Conservation (phyloP, 2,888 invertebrate species). For the Chloroclystis v-ata region DNA sequence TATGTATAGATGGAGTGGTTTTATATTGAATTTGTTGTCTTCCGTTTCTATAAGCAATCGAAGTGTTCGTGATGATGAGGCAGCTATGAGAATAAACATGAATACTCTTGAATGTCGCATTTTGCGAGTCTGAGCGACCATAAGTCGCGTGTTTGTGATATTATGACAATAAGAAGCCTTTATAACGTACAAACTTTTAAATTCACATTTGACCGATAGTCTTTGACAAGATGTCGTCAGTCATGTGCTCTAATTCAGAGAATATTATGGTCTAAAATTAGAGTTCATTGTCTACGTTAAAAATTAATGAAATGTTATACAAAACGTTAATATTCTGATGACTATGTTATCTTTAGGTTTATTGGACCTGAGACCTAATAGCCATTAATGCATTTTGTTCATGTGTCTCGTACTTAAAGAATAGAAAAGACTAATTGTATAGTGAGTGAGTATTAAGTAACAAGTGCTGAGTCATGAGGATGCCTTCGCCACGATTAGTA, state of each 20-base stretch:
- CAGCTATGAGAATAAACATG: slow-evolving; percentile 34
- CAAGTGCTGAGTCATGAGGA: slow-evolving; percentile 49
- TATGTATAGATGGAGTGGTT: slow-evolving; percentile 25
- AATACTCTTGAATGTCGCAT: slow-evolving; percentile 28
- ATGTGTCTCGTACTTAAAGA: slow-evolving; percentile 54
- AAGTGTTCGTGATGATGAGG: slow-evolving; percentile 39
- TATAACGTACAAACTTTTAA: slow-evolving; percentile 42
- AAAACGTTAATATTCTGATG: no score
- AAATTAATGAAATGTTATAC: no score
- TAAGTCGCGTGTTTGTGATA: slow-evolving; percentile 50
- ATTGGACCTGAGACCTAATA: slow-evolving; percentile 11
- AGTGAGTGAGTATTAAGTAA: slow-evolving; percentile 55
- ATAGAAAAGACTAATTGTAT: slow-evolving; percentile 55
- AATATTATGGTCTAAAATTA: no score
- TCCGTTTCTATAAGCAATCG: slow-evolving; percentile 54
- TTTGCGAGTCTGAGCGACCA: slow-evolving; percentile 5
- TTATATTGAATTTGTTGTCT: slow-evolving; percentile 51
- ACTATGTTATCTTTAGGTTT: background rate
- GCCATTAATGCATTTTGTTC: slow-evolving; percentile 38
- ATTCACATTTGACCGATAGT: slow-evolving; percentile 33
- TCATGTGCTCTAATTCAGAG: no score
- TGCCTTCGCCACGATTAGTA: slow-evolving; percentile 64
- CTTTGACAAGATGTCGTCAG: no score
- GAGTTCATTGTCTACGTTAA: background rate
- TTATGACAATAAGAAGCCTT: slow-evolving; percentile 63